These are phyloP conservation scores for Cheilosia variabilis DNA, from an alignment of 2,888 invertebrate genomes.

Conservation along the genomic window DNA sequence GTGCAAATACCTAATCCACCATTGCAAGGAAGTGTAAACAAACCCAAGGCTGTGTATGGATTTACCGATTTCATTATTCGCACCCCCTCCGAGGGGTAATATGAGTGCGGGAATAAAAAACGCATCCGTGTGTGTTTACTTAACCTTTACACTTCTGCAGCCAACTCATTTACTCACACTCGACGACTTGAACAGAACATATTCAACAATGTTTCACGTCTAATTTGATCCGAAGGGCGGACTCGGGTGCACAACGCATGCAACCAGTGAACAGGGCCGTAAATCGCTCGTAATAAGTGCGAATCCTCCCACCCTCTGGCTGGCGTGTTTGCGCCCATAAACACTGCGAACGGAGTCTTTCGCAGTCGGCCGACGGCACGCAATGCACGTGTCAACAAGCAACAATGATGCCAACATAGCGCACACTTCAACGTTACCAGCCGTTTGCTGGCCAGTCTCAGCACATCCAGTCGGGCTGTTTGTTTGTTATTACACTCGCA, in stretches of 20 bases:
- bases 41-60: slow-evolving; percentile 57
- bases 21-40: slow-evolving; percentile 71
- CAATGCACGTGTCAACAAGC: slow-evolving; percentile 73
- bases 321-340: slow-evolving; percentile 43
- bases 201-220: slow-evolving; percentile 74
- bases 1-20: slow-evolving; percentile 69
- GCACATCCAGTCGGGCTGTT: neutral
- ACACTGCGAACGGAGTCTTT: slow-evolving; percentile 38
- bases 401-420: slow-evolving; percentile 71
- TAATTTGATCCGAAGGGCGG: slow-evolving; percentile 71
- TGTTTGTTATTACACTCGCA: slow-evolving; percentile 44
- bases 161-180: slow-evolving; percentile 15
- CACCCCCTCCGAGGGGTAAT: slow-evolving; percentile 9
- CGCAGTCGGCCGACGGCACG: slow-evolving; percentile 54
- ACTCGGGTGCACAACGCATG: slow-evolving; percentile 37
- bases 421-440: slow-evolving; percentile 18
- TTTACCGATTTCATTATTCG: slow-evolving; percentile 68
- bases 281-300: slow-evolving; percentile 75
- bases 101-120: slow-evolving; percentile 7
- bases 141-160: slow-evolving; percentile 72
- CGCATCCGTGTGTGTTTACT: slow-evolving; percentile 59
- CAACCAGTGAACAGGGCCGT: slow-evolving; percentile 68
- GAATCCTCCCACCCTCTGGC: slow-evolving; percentile 64
- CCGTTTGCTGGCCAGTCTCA: neutral
- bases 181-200: slow-evolving; percentile 30